phyloP scores from a whole-genome alignment of 2,797 vertebrate species.

The Gallinago nigripennis region DNA sequence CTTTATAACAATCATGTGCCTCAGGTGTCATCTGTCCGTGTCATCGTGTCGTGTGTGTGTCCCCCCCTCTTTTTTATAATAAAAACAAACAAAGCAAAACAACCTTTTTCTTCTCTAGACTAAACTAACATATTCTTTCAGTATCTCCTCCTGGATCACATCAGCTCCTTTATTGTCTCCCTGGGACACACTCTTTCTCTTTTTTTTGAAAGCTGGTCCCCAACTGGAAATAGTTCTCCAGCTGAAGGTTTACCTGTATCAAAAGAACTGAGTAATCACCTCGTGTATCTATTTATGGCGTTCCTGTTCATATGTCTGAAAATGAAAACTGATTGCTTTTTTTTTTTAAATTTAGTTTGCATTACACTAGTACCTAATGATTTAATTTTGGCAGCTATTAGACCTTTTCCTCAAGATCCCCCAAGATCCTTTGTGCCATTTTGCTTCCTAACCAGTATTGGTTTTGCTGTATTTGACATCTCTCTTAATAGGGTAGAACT shows the following conservation, averaged over 20 bases:
- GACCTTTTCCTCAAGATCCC: not conserved
- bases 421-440: not conserved
- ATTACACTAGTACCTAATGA: not conserved
- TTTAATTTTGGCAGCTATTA: not conserved
- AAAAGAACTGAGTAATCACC: not conserved
- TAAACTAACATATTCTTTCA: not conserved
- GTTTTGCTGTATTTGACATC: not conserved
- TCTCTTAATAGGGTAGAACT: not conserved
- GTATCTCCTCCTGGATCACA: not conserved
- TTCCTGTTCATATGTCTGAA: not conserved
- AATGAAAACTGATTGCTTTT: not conserved
- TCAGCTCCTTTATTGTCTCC: not conserved
- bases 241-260: not conserved
- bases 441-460: not conserved
- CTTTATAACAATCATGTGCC: not conserved
- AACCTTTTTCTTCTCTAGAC: not conserved
- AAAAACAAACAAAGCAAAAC: not conserved
- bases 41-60: not conserved
- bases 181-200: not conserved
- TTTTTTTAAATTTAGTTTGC: not conserved
- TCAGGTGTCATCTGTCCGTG: not conserved
- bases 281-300: not conserved
- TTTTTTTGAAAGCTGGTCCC: not conserved
- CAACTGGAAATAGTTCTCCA: not conserved
- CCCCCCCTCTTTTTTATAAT: not conserved